Percentiles rank a stretch among this genome's conserved stretches.
phyloP scores from a whole-genome alignment of 2,888 invertebrate species.

The Parnassius mnemosyne region DNA sequence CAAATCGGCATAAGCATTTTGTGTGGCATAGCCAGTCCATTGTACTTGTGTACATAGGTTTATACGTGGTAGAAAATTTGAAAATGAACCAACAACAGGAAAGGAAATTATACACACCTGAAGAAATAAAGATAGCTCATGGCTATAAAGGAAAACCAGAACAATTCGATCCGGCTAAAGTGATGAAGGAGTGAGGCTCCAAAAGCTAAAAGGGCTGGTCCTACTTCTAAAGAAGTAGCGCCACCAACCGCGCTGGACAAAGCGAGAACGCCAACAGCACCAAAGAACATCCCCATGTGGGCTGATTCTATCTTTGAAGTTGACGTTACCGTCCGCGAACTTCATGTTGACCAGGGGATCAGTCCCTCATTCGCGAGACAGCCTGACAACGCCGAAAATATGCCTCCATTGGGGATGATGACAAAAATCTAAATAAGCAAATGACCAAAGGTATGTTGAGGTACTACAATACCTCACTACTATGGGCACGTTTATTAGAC shows the following conservation, averaged over 20 bases:
- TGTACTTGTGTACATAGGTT: no score
- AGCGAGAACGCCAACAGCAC: slow-evolving; percentile 24
- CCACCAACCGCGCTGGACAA: slow-evolving; percentile 23
- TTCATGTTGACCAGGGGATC: slow-evolving; percentile 32
- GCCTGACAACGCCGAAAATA: slow-evolving; percentile 28
- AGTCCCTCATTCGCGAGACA: slow-evolving; percentile 30
- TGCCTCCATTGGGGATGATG: slow-evolving; percentile 32
- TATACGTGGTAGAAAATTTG: no score
- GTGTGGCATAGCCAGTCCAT: no score
- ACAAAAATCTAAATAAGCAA: slow-evolving; percentile 34
- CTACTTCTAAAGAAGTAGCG: slow-evolving; percentile 8
- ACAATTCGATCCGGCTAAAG: not conserved
- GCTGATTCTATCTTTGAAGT: slow-evolving; percentile 38
- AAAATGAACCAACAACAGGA: no score
- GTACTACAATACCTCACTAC: slow-evolving; percentile 33
- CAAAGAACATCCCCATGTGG: slow-evolving; percentile 27
- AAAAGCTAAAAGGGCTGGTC: slow-evolving; percentile 2
- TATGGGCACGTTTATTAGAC: slow-evolving; percentile 36
- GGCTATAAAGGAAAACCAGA: no score
- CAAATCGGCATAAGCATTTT: no score
- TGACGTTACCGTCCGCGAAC: slow-evolving; percentile 33
- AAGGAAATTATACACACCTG: slow-evolving; percentile 1
- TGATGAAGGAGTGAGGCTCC: not conserved
- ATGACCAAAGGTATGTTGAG: slow-evolving; percentile 33
- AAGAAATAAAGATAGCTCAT: not conserved